These are phyloP conservation scores for Fregata magnificens DNA, from an alignment of 2,113 vertebrate genomes.

Conservation along the genomic window DNA sequence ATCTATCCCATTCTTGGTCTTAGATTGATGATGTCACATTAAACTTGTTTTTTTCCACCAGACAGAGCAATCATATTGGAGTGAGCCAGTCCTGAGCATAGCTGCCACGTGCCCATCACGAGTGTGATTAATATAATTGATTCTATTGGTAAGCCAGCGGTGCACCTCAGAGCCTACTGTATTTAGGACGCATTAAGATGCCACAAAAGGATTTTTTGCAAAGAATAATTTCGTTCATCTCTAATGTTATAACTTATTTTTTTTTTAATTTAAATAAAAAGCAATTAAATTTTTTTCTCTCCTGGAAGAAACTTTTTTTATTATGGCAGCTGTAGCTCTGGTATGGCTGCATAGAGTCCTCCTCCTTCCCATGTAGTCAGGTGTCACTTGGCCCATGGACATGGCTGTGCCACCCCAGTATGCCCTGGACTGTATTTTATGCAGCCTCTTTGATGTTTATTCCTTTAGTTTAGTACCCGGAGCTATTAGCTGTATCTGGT, in stretches of 20 bases:
- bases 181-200: slow-evolving; percentile 64
- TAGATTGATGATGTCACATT: slow-evolving; percentile 75
- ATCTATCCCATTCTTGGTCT: slow-evolving; percentile 66
- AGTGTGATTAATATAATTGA: slow-evolving; percentile 27
- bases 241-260: not conserved
- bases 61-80: slow-evolving; percentile 29
- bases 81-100: not conserved
- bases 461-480: not conserved
- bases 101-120: slow-evolving; percentile 6
- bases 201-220: slow-evolving; percentile 38
- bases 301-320: not conserved
- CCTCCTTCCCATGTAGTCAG: not conserved
- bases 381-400: not conserved
- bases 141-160: not conserved
- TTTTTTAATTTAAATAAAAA: not conserved
- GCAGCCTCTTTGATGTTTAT: no score
- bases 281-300: not conserved
- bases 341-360: not conserved
- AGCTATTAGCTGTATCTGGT: not conserved
- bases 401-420: not conserved
- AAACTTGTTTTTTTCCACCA: not conserved
- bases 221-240: slow-evolving; percentile 2
- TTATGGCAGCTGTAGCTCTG: not conserved
- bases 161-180: slow-evolving; percentile 8
- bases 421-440: not conserved